Evolutionary conservation across 2,113 vertebrate genomes (phyloP), one percentile per base, ranked within the genome.

Genomic region (Nanorana parkeri): DNA sequence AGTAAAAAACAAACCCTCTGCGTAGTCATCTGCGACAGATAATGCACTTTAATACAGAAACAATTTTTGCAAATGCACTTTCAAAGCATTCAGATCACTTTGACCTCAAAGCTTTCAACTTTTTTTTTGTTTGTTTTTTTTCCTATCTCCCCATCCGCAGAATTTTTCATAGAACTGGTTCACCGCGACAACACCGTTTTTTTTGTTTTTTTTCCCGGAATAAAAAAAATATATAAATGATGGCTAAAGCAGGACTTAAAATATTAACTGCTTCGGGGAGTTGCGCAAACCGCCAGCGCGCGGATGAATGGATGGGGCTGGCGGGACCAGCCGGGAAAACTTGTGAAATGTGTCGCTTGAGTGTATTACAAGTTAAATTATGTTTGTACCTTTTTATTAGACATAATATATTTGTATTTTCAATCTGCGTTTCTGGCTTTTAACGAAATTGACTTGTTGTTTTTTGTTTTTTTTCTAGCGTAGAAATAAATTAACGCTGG

Each of bases 361-460:
- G 67, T 51, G 36, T 68, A 68, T 68, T 69, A 69, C 68, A 69
- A 69, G 68, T 17, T 69, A 69, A 52, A 69, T 69, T 36, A 69
- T 69, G 17, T 3, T 41, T 52, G 41, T 36, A 51, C 68, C 36
- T 51, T 52, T 47, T 51, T 52, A 69, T 69, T 69, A 52, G 51
- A 26, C 41, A 17, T 21, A 21, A 24, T 69, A 51, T 52, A 69
- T 51, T 69, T 69, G 15, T 69, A 24, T 36, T n/a, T 68, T 17
- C 47, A 24, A 17, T 24, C 5, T 8, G 52, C 68, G 8, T 69
- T 52, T 41, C 68, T 69, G 68, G 21, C 68, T 24, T 69, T 69
- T 69, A 69, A 21, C 7, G 1, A 69, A 10, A 69, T 69, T 51
- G 68, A 52, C 52, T 69, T 51, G n/a, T n/a, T n/a, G n/a, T n/a